Evolutionary conservation across 2,797 vertebrate genomes (phyloP).

Genomic region (Xyrichtys novacula): DNA sequence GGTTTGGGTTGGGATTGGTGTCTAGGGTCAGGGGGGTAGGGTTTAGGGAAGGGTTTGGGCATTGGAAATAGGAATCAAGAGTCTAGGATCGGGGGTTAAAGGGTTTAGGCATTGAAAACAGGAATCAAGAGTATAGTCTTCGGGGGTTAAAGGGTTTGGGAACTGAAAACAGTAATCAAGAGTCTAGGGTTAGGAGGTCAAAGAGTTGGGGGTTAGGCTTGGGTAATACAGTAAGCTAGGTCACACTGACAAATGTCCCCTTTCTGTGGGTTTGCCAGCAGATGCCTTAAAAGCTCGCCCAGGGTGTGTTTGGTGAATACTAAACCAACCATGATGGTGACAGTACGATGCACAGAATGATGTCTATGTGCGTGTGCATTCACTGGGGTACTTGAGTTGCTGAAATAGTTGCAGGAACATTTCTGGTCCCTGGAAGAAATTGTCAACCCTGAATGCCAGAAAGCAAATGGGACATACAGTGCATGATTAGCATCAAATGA

Average conservation of each 20-base stretch:
- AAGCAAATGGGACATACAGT: constrained; percentile 56
- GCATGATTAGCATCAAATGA: constrained; percentile 64
- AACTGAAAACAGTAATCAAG: no score
- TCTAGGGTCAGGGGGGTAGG: no score
- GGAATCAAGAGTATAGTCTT: no score
- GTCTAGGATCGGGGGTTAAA: no score
- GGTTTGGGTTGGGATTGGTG: no score
- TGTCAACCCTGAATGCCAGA: constrained; percentile 45
- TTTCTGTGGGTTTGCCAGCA: constrained; percentile 28
- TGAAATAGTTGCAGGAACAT: constrained; percentile 59
- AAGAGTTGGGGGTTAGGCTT: no score
- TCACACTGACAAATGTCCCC: constrained; percentile 33
- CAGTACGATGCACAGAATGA: constrained; percentile 30
- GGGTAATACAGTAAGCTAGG: constrained; percentile 16
- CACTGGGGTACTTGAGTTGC: constrained; percentile 18
- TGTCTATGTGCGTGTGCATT: not conserved
- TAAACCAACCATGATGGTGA: constrained; percentile 25
- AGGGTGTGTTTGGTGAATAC: constrained; percentile 57
- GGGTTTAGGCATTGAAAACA: no score
- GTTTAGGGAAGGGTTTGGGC: no score
- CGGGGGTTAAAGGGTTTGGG: no score
- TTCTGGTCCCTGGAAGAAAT: constrained; percentile 53
- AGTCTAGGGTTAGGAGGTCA: no score
- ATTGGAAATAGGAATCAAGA: no score
- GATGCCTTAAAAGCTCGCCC: constrained; percentile 49